Evolutionary conservation across 2,888 invertebrate species (phyloP).

Genomic region (Drosophila greeni): DNA sequence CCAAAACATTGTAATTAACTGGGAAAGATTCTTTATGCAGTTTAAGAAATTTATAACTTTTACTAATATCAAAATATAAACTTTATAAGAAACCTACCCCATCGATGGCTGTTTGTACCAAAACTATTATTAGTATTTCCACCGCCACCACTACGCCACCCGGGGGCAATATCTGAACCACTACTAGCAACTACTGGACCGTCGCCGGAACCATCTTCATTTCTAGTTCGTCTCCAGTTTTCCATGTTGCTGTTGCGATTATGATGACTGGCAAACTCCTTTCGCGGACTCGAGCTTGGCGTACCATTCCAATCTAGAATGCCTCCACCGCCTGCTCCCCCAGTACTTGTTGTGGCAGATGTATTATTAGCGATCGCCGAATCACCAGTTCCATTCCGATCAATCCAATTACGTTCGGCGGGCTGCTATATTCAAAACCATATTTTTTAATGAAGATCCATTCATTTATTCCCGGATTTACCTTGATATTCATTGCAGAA

Average conservation of each 20-base stretch:
- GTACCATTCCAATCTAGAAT: conserved; percentile 75
- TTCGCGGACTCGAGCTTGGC: conserved; percentile 77
- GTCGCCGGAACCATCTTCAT: conserved; percentile 73
- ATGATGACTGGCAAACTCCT: conserved; percentile 75
- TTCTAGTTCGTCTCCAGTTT: conserved; percentile 77
- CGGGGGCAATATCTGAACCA: conserved; percentile 49
- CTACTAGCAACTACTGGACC: conserved; percentile 40
- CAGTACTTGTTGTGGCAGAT: conserved; percentile 4
- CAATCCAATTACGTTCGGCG: conserved; percentile 76
- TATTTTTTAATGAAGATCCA: background rate
- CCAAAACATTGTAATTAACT: background rate
- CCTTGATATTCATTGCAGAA: conserved; percentile 53
- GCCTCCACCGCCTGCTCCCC: conserved; percentile 19
- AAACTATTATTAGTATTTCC: conserved; percentile 42
- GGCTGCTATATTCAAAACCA: background rate
- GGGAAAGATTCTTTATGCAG: background rate
- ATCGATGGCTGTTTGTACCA: conserved; percentile 62
- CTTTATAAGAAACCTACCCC: conserved; percentile 63
- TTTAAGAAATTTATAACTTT: background rate
- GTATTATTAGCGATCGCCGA: conserved; percentile 33
- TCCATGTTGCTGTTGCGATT: conserved; percentile 75
- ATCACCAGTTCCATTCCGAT: conserved; percentile 75
- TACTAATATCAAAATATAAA: background rate
- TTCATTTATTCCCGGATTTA: conserved; percentile 11
- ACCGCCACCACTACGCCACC: conserved; percentile 64